Conservation (phyloP, 2,888 invertebrate species). For the Craniophora ligustri region DNA sequence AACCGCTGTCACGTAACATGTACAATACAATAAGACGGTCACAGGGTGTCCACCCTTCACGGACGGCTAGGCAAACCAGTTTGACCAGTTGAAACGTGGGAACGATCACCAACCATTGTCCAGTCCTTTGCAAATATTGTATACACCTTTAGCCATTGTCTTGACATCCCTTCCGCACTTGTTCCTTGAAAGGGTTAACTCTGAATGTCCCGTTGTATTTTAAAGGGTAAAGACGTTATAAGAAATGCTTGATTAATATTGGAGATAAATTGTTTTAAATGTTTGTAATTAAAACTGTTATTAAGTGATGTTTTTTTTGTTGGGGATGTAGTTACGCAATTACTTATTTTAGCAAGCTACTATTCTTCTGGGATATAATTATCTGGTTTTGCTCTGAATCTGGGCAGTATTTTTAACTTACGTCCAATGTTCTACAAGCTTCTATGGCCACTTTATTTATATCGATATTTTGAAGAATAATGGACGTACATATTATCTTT, state of each 20-base stretch:
- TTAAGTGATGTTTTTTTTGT: background rate
- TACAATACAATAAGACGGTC: conserved; percentile 57
- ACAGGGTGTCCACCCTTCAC: conserved; percentile 69
- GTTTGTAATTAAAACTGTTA: conserved; percentile 17
- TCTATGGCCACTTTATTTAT: no score
- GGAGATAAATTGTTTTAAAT: conserved; percentile 46
- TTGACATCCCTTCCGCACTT: conserved; percentile 47
- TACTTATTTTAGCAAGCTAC: no score
- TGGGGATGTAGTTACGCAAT: background rate
- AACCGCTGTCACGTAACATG: conserved; percentile 70
- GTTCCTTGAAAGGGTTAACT: conserved; percentile 37
- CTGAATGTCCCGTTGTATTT: conserved; percentile 27
- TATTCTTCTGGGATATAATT: no score
- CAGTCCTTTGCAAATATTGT: conserved; percentile 61
- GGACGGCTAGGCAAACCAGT: conserved; percentile 71
- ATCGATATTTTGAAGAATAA: no score
- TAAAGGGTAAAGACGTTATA: background rate
- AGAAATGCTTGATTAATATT: conserved; percentile 34
- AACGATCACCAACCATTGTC: conserved; percentile 81
- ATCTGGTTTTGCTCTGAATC: no score
- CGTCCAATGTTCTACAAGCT: no score
- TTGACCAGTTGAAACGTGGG: conserved; percentile 81
- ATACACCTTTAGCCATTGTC: conserved; percentile 61
- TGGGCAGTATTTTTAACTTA: no score
- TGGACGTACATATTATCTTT: no score